Conservation (phyloP, 2,888 invertebrate genomes). For the Unio pictorum region DNA sequence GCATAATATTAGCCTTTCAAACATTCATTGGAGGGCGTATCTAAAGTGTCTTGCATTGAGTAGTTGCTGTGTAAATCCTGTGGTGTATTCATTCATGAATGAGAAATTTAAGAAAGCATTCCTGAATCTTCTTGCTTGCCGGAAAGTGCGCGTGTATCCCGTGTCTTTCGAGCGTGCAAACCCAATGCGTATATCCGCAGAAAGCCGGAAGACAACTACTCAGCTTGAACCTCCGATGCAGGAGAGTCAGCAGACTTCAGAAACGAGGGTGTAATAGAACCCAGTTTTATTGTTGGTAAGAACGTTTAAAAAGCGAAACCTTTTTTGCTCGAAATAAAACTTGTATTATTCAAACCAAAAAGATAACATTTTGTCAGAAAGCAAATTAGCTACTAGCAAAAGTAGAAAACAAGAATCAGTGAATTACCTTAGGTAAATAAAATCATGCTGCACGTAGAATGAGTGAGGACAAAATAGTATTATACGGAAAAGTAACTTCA, state of each 20-base stretch:
- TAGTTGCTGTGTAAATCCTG: slow-evolving; percentile 53
- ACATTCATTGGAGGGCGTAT: slow-evolving; percentile 29
- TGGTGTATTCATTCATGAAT: slow-evolving; percentile 58
- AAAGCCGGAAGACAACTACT: slow-evolving; percentile 29
- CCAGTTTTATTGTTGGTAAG: too few species aligned
- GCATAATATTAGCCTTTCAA: slow-evolving; percentile 14
- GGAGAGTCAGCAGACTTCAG: slow-evolving; percentile 20
- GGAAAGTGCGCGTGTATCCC: slow-evolving; percentile 69
- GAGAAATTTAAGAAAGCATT: slow-evolving; percentile 52
- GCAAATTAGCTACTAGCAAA: too few species aligned
- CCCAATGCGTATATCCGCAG: slow-evolving; percentile 16
- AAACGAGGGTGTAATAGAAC: slow-evolving; percentile 17
- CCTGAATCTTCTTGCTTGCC: slow-evolving; percentile 30
- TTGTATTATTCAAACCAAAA: too few species aligned
- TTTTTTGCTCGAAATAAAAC: too few species aligned
- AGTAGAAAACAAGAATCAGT: too few species aligned
- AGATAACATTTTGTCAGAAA: too few species aligned
- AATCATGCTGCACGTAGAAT: too few species aligned
- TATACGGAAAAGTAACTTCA: too few species aligned
- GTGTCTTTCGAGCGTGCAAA: slow-evolving; percentile 75
- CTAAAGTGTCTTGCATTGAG: slow-evolving; percentile 48
- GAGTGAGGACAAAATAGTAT: too few species aligned
- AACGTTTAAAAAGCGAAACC: too few species aligned
- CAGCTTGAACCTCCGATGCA: slow-evolving; percentile 17
- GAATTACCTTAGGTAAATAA: too few species aligned